Base-by-base conservation (phyloP, 2,888 invertebrate species). In the Halictus quadricinctus region DNA sequence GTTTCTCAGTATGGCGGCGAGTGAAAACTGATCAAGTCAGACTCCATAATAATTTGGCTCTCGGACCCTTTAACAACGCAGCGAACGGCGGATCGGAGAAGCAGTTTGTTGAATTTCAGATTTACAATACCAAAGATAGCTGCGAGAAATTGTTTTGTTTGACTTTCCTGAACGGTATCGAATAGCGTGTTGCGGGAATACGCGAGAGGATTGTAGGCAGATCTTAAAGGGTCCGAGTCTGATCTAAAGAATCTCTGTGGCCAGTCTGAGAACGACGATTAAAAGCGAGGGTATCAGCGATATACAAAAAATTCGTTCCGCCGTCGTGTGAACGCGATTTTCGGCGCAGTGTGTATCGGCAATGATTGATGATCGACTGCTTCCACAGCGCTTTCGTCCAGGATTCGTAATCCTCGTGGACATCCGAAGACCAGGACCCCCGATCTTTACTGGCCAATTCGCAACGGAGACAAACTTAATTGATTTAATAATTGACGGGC, bases 401-500 rank as follows among this genome's bases (percentile, higher is more conserved):
- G 50, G 36, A 64, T 29, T 0, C 15, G 10, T 21, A 50, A 41
- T 48, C 48, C 76, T 50, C 41, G 36, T 5, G 50, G n/a, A 41
- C 76, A n/a, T 12, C 6, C 25, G 58, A 64, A 54, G 66, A 73
- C 76, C 72, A 76, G 72, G 25, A 72, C 43, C 72, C 7, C 60
- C 36, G 36, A 80, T 66, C 54, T 64, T 64, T 73, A 76, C 77
- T 78, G 79, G 36, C 74, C 77, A 80, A 83, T 78, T 46, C n/a
- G 76, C 21, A 76, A 79, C 46, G 41, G 66, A 70, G 75, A 50
- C 74, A 60, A 72, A 66, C 66, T 25, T 73, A 41, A 15, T 15
- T 25, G 76, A 76, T 80, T 79, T 79, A 29, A 60, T 79, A 87
- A 87, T 77, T 83, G 81, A 83, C 83, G 58, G 72, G 69, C 76